Evolutionary conservation across 2,113 vertebrate genomes (phyloP), one percentile per base, ranked within the genome.

Genomic region (Leptobrachium leishanense): DNA sequence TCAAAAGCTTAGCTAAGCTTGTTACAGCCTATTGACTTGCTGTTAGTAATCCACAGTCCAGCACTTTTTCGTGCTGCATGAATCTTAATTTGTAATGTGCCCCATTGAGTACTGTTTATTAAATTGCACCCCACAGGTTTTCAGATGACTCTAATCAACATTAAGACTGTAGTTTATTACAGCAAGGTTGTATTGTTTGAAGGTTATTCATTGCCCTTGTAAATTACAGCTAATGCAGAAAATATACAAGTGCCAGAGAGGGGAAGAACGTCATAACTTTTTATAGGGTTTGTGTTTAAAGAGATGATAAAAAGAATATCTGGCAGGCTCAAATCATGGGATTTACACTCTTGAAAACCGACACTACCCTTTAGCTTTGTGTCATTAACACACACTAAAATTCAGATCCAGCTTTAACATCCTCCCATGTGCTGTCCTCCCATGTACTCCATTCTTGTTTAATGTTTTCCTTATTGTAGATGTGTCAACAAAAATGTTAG

Each of bases 111-210:
- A 87, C 79, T 85, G 87, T 88, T 81, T 87, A 88, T 88, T 87
- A 89, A 87, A 87, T 86, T 73, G 88, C 83, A 82, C 46, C 86
- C 85, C 83, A 71, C 68, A 77, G 84, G 76, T 53, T 87, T 87
- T 88, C 85, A 91, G 90, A 88, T 87, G 87, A 83, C 86, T 89
- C 88, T 90, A 90, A 88, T 90, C 90, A 88, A 83, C 50, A 75
- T 67, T 79, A 72, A 75, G 82, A 85, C 85, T 86, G 79, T 55
- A 83, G 77, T 82, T 87, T 86, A 86, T 83, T 86, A 87, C 86
- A 89, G 85, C 59, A 68, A 68, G 72, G 71, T 72, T 57, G 64
- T 74, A 64, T 43, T 74, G 77, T 68, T 74, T 74, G 71, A 81
- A 81, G 78, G 78, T 81, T 81, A 68, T 74, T 81, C 78, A 74